phyloP scores from a whole-genome alignment of 2,888 invertebrate species.

The Deilephila elpenor region DNA sequence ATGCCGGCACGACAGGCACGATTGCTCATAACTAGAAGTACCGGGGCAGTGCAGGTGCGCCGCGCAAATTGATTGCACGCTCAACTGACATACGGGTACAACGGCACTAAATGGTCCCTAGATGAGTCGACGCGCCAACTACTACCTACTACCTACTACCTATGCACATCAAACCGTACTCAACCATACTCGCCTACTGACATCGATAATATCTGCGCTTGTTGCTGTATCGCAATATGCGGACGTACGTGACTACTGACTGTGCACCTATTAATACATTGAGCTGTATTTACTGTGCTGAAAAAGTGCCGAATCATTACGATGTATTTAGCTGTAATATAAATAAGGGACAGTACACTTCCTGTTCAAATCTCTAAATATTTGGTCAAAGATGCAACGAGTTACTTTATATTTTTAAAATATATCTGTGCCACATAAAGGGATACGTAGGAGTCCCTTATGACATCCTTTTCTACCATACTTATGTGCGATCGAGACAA shows the following conservation, averaged over 20 bases:
- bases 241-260: not conserved
- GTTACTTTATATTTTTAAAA: too few species aligned
- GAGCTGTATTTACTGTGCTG: not conserved
- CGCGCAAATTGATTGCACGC: slow-evolving; percentile 43
- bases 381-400: too few species aligned
- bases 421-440: too few species aligned
- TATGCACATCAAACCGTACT: not conserved
- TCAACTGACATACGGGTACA: slow-evolving; percentile 42
- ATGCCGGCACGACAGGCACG: not conserved
- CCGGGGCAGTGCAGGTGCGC: slow-evolving; percentile 20
- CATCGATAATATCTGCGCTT: slow-evolving; percentile 13
- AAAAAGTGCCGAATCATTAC: too few species aligned
- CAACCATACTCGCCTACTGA: slow-evolving; percentile 4
- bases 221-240: slow-evolving; percentile 13
- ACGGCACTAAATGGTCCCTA: slow-evolving; percentile 36
- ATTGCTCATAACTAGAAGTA: slow-evolving; percentile 18
- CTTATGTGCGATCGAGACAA: too few species aligned
- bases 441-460: too few species aligned
- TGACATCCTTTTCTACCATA: too few species aligned
- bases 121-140: slow-evolving; percentile 18
- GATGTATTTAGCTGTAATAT: too few species aligned
- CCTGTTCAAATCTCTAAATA: too few species aligned
- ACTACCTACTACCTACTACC: not conserved
- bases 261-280: not conserved
- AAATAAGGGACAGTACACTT: too few species aligned